phyloP scores from a whole-genome alignment of 2,888 invertebrate genomes.

The Leucozona laternaria region DNA sequence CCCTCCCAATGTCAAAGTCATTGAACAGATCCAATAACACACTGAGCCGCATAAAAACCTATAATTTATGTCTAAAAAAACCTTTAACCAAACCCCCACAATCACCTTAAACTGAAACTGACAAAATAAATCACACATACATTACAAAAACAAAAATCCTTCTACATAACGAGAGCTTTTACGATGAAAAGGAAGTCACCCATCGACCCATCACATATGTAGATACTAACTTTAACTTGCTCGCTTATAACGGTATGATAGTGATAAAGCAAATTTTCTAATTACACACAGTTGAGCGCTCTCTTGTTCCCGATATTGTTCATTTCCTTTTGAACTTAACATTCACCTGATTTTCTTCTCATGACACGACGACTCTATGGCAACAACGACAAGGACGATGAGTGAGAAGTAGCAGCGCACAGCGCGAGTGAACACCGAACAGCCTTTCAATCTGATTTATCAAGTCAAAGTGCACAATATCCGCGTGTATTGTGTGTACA shows the following conservation, averaged over 20 bases:
- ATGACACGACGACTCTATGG: conserved; percentile 9
- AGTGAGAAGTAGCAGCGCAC: background rate
- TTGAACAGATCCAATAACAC: conserved; percentile 57
- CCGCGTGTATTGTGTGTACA: conserved; percentile 60
- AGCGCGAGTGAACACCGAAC: conserved; percentile 35
- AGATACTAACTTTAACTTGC: conserved; percentile 54
- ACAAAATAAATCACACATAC: background rate
- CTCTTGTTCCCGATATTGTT: conserved; percentile 62
- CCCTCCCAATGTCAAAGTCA: conserved; percentile 44
- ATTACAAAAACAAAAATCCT: conserved; percentile 10
- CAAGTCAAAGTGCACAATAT: conserved; percentile 70
- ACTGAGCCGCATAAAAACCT: conserved; percentile 38
- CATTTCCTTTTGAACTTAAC: conserved; percentile 66
- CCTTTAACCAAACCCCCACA: conserved; percentile 40
- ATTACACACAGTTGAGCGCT: conserved; percentile 70
- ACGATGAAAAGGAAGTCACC: conserved; percentile 67
- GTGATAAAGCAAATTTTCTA: conserved; percentile 71
- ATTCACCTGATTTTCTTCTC: conserved; percentile 69
- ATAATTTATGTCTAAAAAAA: conserved; percentile 31
- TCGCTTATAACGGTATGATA: conserved; percentile 30
- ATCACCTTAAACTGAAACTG: conserved; percentile 3
- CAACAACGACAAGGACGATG: conserved; percentile 18
- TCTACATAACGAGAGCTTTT: conserved; percentile 50
- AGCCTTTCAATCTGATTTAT: conserved; percentile 69
- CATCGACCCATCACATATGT: conserved; percentile 28